Evolutionary conservation across 2,888 invertebrate genomes (phyloP).

Genomic region (Aleiodes leptofemur): DNA sequence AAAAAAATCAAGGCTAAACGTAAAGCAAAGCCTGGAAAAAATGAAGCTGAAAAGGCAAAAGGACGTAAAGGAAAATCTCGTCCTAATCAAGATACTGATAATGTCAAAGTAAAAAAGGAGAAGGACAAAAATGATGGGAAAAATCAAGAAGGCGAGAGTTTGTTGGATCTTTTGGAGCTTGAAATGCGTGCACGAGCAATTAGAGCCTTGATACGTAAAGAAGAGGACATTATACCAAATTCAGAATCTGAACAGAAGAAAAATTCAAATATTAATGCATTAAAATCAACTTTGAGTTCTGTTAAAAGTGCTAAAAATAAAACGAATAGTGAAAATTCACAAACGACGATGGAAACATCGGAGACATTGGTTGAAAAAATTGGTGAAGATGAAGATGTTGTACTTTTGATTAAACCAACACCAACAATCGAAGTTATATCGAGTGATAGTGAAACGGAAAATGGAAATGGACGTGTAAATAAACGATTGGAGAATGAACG

Average conservation of each 20-base stretch:
- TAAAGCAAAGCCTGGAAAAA: constrained; percentile 52
- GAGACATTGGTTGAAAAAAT: constrained; percentile 46
- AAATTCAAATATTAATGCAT: constrained; percentile 41
- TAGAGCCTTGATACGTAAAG: constrained; percentile 76
- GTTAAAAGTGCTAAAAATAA: constrained; percentile 43
- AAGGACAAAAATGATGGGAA: constrained; percentile 58
- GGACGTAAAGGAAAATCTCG: constrained; percentile 48
- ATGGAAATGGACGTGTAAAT: constrained; percentile 48
- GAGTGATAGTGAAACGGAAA: constrained; percentile 66
- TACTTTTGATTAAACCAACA: constrained; percentile 70
- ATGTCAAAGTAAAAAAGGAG: constrained; percentile 63
- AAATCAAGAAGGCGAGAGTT: constrained; percentile 73
- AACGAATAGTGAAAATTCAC: background rate
- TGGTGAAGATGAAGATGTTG: constrained; percentile 72
- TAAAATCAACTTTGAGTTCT: constrained; percentile 48
- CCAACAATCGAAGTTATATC: constrained; percentile 72
- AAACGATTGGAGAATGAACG: constrained; percentile 57
- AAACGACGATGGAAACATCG: background rate
- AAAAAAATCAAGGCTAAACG: constrained; percentile 53
- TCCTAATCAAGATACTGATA: constrained; percentile 51
- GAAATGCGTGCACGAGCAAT: constrained; percentile 80
- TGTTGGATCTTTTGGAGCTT: constrained; percentile 78
- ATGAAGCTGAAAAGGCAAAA: constrained; percentile 55
- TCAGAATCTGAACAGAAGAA: constrained; percentile 44
- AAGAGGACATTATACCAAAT: constrained; percentile 68